These are phyloP conservation scores for Theristus sp. DNA, from an alignment of 2,888 invertebrate species.

Conservation along the genomic window DNA sequence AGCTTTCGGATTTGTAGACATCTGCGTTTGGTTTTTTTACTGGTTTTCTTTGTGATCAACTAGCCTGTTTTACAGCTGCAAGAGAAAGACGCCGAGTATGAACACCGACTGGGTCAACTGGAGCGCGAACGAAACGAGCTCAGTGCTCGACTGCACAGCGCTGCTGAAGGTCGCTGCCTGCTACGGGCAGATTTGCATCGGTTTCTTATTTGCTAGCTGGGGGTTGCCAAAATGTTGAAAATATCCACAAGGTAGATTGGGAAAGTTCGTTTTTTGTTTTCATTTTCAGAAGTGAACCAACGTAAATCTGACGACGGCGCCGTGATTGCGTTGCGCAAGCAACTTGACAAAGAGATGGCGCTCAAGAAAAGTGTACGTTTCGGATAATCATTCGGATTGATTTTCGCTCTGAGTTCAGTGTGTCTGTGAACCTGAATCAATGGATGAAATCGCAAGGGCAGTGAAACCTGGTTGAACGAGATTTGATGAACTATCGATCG, in stretches of 20 bases:
- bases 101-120: neutral
- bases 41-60: neutral
- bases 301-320: constrained; percentile 43
- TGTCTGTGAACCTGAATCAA: too few relatives aligned
- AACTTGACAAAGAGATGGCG: constrained; percentile 53
- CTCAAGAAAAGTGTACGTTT: constrained; percentile 4
- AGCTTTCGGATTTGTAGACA: neutral
- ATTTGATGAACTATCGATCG: too few relatives aligned
- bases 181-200: too few relatives aligned
- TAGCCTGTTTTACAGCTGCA: constrained; percentile 3
- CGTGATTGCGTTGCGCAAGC: constrained; percentile 56
- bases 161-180: too few relatives aligned
- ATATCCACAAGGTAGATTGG: too few relatives aligned
- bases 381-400: too few relatives aligned
- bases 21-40: neutral
- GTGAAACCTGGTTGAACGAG: too few relatives aligned
- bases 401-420: too few relatives aligned
- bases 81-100: constrained; percentile 6
- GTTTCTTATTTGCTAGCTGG: too few relatives aligned
- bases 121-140: constrained; percentile 1
- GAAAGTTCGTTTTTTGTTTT: neutral
- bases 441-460: too few relatives aligned
- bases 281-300: neutral
- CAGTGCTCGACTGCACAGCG: neutral
- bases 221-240: too few relatives aligned